Evolutionary conservation across 2,113 vertebrate species (phyloP).

Genomic region (Phalacrocorax carbo): DNA sequence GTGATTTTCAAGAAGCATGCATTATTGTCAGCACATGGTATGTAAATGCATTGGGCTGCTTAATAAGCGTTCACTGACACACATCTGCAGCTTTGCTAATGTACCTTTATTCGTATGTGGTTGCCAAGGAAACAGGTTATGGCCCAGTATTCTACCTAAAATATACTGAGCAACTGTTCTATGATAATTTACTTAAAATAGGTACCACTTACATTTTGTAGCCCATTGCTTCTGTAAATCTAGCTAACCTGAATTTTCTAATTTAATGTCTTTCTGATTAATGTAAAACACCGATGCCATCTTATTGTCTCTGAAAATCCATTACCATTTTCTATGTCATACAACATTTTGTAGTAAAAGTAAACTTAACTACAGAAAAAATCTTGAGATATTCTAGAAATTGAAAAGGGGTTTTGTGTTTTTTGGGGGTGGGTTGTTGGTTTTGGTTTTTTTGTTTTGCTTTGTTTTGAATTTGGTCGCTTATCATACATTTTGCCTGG

Average conservation of each 20-base stretch:
- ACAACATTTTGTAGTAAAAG: background rate
- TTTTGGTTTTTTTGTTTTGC: background rate
- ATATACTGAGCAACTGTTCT: constrained; percentile 44
- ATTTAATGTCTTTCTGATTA: background rate
- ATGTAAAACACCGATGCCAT: background rate
- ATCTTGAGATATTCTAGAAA: background rate
- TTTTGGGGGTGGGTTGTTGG: background rate
- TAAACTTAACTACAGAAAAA: background rate
- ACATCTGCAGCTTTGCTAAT: constrained; percentile 70
- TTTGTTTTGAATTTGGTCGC: background rate
- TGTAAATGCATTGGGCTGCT: constrained; percentile 57
- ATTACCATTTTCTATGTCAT: background rate
- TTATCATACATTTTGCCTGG: background rate
- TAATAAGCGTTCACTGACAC: constrained; percentile 59
- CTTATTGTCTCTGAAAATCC: background rate
- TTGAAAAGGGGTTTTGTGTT: background rate
- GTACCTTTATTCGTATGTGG: constrained; percentile 78
- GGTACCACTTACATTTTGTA: background rate
- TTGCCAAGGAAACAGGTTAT: constrained; percentile 87
- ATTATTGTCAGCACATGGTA: constrained; percentile 46
- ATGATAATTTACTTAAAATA: constrained; percentile 25
- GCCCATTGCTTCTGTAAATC: background rate
- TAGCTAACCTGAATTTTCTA: background rate
- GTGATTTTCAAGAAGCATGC: constrained; percentile 47
- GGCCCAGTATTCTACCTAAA: constrained; percentile 81